Evolutionary conservation across 2,113 vertebrate species (phyloP).

Genomic region (Gopherus flavomarginatus): DNA sequence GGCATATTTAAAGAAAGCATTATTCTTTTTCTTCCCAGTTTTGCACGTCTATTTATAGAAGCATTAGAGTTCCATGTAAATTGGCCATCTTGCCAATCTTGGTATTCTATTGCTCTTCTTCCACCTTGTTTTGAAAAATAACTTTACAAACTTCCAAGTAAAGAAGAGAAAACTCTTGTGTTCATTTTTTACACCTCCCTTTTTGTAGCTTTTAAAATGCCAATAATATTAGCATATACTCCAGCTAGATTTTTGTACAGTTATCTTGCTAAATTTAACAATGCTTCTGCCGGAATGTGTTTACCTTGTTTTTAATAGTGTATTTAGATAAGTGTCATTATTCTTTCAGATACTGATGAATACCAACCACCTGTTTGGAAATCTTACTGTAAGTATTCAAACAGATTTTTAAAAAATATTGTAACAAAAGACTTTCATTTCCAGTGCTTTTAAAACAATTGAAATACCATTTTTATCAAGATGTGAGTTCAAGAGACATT

Average conservation of each 20-base stretch:
- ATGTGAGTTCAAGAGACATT: not conserved
- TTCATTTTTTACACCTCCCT: not conserved
- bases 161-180: not conserved
- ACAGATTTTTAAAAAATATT: not conserved
- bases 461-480: not conserved
- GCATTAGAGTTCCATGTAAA: not conserved
- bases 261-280: slow-evolving; percentile 7
- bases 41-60: not conserved
- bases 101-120: not conserved
- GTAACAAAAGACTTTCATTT: not conserved
- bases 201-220: not conserved
- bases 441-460: slow-evolving; percentile 18
- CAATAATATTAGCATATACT: not conserved
- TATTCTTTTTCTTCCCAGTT: not conserved
- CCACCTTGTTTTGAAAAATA: not conserved
- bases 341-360: slow-evolving; percentile 90
- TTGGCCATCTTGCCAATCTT: not conserved
- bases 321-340: slow-evolving; percentile 4
- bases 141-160: not conserved
- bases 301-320: not conserved
- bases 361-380: slow-evolving; percentile 93
- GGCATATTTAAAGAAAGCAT: not conserved
- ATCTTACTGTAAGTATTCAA: slow-evolving; percentile 88
- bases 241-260: not conserved
- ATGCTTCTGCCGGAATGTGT: not conserved